Conservation (phyloP, 2,113 vertebrate genomes). For the Anthoscopus minutus region DNA sequence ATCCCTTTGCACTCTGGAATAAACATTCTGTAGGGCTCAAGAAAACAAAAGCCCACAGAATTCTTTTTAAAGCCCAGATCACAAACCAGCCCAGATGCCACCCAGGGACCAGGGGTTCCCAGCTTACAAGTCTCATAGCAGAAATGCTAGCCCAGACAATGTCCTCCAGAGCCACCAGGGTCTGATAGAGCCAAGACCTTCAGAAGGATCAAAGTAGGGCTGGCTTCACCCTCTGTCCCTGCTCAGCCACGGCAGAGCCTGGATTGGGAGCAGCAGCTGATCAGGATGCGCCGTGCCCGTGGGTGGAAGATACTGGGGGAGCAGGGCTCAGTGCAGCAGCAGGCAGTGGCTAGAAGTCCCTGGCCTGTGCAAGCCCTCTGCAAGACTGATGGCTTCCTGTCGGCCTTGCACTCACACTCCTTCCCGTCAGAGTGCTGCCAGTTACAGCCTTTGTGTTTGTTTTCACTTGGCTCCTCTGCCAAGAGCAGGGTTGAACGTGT, state of each 20-base stretch:
- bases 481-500: background rate
- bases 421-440: background rate
- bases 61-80: background rate
- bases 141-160: background rate
- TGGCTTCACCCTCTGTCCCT: background rate
- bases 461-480: constrained; percentile 6
- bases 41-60: background rate
- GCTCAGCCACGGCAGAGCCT: background rate
- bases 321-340: background rate
- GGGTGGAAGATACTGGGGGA: background rate
- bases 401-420: background rate
- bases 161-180: accelerated
- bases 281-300: accelerated
- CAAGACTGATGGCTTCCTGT: background rate
- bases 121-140: background rate
- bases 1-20: background rate
- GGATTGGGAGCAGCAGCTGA: background rate
- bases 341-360: background rate
- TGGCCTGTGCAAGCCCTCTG: background rate
- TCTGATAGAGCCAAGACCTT: background rate
- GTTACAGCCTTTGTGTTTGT: background rate
- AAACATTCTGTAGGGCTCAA: background rate
- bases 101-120: background rate
- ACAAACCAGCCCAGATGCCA: background rate
- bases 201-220: background rate